phyloP scores from a whole-genome alignment of 2,113 vertebrate species.

The Cyprinodon variegatus region DNA sequence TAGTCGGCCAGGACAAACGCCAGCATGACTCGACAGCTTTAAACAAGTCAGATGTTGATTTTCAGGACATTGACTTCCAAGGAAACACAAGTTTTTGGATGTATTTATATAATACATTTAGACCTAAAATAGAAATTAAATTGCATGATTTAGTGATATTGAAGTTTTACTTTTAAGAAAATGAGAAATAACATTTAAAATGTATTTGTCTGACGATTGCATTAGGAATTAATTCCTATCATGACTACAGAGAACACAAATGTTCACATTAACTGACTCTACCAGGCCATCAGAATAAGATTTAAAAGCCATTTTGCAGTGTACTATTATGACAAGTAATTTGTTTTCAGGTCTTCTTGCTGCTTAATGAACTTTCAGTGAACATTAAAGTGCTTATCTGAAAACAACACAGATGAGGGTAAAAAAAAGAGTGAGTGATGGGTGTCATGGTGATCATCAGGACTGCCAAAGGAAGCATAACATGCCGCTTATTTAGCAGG shows the following conservation, averaged over 20 bases:
- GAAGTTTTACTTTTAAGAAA: background rate
- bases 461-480: conserved; percentile 45
- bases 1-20: background rate
- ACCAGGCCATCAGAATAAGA: conserved; percentile 10
- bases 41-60: background rate
- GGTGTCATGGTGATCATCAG: conserved; percentile 47
- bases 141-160: background rate
- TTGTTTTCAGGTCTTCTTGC: conserved; percentile 41
- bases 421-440: conserved; percentile 28
- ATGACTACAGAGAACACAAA: background rate
- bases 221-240: background rate
- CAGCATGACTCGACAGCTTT: background rate
- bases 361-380: conserved; percentile 49
- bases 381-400: conserved; percentile 39
- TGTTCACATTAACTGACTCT: conserved; percentile 2
- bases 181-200: background rate
- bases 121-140: background rate
- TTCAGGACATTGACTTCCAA: background rate
- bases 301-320: conserved; percentile 22
- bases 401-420: conserved; percentile 24
- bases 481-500: conserved; percentile 49
- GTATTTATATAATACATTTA: background rate
- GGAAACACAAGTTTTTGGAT: background rate
- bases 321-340: conserved; percentile 15
- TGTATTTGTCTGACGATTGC: background rate